Evolutionary conservation across 2,888 invertebrate genomes (phyloP).

Genomic region (Metopia argyrocephala): DNA sequence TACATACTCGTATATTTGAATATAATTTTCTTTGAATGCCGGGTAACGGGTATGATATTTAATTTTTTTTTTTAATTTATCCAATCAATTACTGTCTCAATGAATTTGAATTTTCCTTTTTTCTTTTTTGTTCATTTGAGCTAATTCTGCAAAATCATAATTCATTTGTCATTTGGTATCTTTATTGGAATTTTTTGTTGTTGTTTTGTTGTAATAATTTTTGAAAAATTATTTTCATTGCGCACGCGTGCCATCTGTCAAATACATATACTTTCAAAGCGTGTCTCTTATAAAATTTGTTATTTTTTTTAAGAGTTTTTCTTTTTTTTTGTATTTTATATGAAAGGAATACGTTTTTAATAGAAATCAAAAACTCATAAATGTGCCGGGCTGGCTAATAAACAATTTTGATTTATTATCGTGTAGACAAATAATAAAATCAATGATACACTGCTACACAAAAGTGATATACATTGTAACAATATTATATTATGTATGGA

Average conservation of each 20-base stretch:
- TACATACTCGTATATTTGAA: too few species aligned
- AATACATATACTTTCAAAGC: slow-evolving; percentile 38
- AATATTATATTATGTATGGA: not conserved
- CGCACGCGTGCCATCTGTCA: slow-evolving; percentile 66
- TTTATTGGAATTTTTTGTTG: slow-evolving; percentile 24
- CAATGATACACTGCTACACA: not conserved
- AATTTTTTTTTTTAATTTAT: too few species aligned
- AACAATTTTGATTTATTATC: slow-evolving; percentile 63
- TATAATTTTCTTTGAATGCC: too few species aligned
- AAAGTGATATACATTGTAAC: not conserved
- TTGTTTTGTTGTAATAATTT: slow-evolving; percentile 38
- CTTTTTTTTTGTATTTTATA: slow-evolving; percentile 28
- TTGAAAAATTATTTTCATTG: slow-evolving; percentile 60
- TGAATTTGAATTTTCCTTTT: too few species aligned
- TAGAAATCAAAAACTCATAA: slow-evolving; percentile 64
- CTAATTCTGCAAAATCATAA: slow-evolving; percentile 53
- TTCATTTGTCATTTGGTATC: slow-evolving; percentile 50
- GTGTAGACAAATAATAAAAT: slow-evolving; percentile 36
- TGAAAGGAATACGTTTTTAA: slow-evolving; percentile 55
- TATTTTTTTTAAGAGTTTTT: slow-evolving; percentile 19
- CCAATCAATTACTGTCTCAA: too few species aligned
- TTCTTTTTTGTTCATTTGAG: not conserved
- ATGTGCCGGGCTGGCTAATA: slow-evolving; percentile 62
- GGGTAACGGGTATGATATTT: too few species aligned
- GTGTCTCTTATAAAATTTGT: slow-evolving; percentile 35